Base-by-base conservation (phyloP, 2,113 vertebrate species). In the Andinoacara biseriatus region DNA sequence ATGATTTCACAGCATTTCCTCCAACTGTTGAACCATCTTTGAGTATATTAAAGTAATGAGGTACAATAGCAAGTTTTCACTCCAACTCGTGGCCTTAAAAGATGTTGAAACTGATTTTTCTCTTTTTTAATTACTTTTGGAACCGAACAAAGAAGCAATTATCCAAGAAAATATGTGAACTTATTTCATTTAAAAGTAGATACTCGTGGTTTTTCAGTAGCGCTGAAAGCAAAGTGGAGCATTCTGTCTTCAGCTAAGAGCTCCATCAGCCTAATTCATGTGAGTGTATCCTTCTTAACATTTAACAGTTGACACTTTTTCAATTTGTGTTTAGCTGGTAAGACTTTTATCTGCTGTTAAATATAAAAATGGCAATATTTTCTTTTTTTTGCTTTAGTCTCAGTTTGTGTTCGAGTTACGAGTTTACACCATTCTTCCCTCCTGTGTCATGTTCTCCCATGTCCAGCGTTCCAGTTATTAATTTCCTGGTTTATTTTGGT, bases 1-100 rank as follows among this genome's bases (percentile, higher is more conserved):
- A 61, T 78, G 38, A 85, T 82, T 86, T 82, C 52, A 10, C 24
- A 60, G 57, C 76, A 57, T 69, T 69, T 79, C 6, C 67, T 58
- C 74, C 49, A 60, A 2, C 20, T 72, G 43, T 52, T 62, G 33
- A 63, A 38, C 26, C 9, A 24, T 15, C 10, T 58, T 11, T 20
- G n/a, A 80, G 81, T 76, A n/a, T 77, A 57, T 76, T 38, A 33
- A 3, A 18, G 6, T 46, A 62, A 26, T 20, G 59, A 59, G 56
- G 6, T 20, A 62, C 33, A 69, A 75, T 2, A 67, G 63, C 3
- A 57, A 10, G 43, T 2, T 5, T 81, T 46, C 7, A 24, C 46
- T 11, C 22, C 40, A 69, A 18, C 63, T 49, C 18, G 22, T 49
- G 63, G 26, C 40, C 18, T 18, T 29, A 24, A 49, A 49, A 18